phyloP scores from a whole-genome alignment of 1,140 invertebrate species.

The Diorhabda sublineata region DNA sequence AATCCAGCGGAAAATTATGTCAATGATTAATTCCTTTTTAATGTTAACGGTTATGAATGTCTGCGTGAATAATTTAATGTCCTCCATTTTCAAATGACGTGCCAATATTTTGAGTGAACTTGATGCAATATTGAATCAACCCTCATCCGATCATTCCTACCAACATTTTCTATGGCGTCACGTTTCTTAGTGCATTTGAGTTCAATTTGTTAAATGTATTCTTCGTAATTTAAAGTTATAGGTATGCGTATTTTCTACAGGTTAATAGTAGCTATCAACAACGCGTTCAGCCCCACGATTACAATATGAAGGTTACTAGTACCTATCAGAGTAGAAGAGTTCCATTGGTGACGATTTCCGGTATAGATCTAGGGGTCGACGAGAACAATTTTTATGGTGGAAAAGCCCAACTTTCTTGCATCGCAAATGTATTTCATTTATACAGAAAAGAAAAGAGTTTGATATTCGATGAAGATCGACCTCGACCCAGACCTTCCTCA shows the following conservation, averaged over 20 bases:
- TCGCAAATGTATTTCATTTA: constrained; percentile 33
- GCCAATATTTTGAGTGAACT: no score
- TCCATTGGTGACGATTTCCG: constrained; percentile 30
- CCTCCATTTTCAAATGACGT: no score
- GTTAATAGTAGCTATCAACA: constrained; percentile 30
- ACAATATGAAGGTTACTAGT: constrained; percentile 7
- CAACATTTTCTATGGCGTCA: no score
- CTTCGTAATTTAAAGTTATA: no score
- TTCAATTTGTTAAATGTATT: no score
- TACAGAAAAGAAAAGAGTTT: constrained; percentile 31
- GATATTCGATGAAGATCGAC: constrained; percentile 35
- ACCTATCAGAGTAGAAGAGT: constrained; percentile 17
- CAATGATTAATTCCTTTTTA: no score
- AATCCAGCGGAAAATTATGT: no score
- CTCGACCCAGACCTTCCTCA: constrained; percentile 37
- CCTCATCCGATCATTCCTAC: no score
- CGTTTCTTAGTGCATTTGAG: no score
- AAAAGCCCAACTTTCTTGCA: constrained; percentile 31
- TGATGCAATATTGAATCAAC: no score
- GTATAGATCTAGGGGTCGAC: constrained; percentile 35
- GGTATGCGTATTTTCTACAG: constrained; percentile 25
- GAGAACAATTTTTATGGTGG: constrained; percentile 30
- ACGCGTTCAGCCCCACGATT: constrained; percentile 14
- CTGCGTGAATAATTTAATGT: no score
- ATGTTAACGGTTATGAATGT: no score